Conservation (phyloP, 2,888 invertebrate species). For the Drosophila merina region DNA sequence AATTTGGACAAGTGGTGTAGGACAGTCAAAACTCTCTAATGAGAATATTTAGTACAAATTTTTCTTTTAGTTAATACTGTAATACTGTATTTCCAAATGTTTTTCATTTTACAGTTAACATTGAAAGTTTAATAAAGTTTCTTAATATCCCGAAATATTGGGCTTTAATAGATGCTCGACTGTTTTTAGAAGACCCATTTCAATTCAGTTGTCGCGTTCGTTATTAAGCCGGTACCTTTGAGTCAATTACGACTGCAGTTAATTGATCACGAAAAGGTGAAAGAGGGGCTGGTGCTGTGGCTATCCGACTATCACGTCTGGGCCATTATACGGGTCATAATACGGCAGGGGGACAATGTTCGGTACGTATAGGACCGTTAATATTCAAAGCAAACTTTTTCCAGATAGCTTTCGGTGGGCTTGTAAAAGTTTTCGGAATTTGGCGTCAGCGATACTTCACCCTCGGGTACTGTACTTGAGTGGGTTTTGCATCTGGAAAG, state of each 20-base stretch:
- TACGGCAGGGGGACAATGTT: conserved; percentile 7
- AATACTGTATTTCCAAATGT: too few relatives aligned
- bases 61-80: too few relatives aligned
- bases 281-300: conserved; percentile 25
- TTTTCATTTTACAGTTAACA: too few relatives aligned
- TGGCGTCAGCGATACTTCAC: conserved; percentile 13
- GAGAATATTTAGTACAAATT: neutral
- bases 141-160: too few relatives aligned
- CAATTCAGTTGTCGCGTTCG: conserved; percentile 7
- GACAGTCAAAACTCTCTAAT: neutral
- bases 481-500: conserved; percentile 34
- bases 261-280: conserved; percentile 50
- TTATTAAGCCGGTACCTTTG: conserved; percentile 61
- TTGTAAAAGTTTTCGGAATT: neutral
- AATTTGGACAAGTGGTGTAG: neutral
- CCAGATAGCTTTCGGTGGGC: neutral
- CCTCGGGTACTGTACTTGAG: conserved; percentile 28
- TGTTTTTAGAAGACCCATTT: neutral
- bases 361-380: conserved; percentile 11
- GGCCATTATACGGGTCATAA: conserved; percentile 4
- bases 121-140: too few relatives aligned
- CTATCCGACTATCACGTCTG: conserved; percentile 1
- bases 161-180: too few relatives aligned
- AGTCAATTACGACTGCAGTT: conserved; percentile 58
- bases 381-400: conserved; percentile 9